phyloP scores from a whole-genome alignment of 2,797 vertebrate species.

The Lepus oiostolus region DNA sequence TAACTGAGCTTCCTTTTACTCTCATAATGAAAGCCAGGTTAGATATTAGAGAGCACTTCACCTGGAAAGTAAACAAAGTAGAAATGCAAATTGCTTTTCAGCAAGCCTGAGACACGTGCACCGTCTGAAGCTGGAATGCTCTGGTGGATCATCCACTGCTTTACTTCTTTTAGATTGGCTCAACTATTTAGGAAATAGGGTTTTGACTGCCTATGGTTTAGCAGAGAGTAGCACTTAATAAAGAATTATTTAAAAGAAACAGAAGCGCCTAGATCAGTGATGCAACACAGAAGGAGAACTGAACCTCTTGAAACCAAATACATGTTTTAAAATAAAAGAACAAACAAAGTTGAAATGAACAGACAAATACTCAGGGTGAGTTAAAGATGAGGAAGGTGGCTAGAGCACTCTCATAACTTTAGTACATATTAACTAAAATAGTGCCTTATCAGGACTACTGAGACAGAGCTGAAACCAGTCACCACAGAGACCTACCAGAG shows the following conservation, averaged over 20 bases:
- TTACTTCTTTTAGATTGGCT: slow-evolving; percentile 4
- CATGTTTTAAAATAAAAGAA: slow-evolving; percentile 56
- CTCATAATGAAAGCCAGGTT: slow-evolving; percentile 76
- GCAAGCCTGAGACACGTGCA: background rate
- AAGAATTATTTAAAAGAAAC: background rate
- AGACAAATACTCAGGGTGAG: slow-evolving; percentile 26
- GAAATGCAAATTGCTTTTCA: background rate
- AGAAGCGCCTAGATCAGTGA: background rate
- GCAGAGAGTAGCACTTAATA: slow-evolving; percentile 10
- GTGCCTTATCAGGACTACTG: slow-evolving; percentile 68
- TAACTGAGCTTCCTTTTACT: slow-evolving; percentile 81
- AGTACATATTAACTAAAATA: slow-evolving; percentile 82
- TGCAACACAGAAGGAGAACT: background rate
- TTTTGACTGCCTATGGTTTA: background rate
- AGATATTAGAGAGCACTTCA: slow-evolving; percentile 69
- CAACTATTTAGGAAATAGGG: background rate
- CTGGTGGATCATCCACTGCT: background rate
- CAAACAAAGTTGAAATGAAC: slow-evolving; percentile 62
- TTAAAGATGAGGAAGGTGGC: slow-evolving; percentile 70
- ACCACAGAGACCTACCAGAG: slow-evolving; percentile 14
- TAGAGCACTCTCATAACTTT: slow-evolving; percentile 60
- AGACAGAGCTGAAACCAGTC: slow-evolving; percentile 55
- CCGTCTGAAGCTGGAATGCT: background rate
- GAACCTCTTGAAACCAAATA: slow-evolving; percentile 20
- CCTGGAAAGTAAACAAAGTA: slow-evolving; percentile 68